phyloP scores from a whole-genome alignment of 2,888 invertebrate species.

The Drosophila setosimentum region DNA sequence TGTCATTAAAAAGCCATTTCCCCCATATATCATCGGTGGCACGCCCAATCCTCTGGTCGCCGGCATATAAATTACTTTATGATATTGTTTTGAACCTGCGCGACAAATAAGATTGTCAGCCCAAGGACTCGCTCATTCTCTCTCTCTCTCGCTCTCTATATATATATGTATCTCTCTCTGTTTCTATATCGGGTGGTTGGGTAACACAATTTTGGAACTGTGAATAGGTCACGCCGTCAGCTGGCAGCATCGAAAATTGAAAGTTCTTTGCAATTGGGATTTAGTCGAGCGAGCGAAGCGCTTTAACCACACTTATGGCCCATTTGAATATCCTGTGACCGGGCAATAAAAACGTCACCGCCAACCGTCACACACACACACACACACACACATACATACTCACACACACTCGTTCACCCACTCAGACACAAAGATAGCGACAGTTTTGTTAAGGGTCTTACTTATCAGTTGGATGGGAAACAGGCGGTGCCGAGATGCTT shows the following conservation, averaged over 20 bases:
- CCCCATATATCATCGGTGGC: conserved; percentile 77
- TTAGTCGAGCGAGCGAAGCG: conserved; percentile 75
- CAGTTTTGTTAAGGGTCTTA: conserved; percentile 45
- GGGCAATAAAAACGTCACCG: conserved; percentile 84
- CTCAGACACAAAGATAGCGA: conserved; percentile 8
- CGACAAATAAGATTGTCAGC: conserved; percentile 79
- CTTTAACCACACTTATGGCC: conserved; percentile 80
- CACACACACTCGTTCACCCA: background rate
- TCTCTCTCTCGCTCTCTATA: background rate
- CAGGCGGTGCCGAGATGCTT: conserved; percentile 63
- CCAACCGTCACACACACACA: conserved; percentile 72
- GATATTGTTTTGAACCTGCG: conserved; percentile 82
- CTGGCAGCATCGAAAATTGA: conserved; percentile 80
- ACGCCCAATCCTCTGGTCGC: conserved; percentile 54
- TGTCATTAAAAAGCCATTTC: conserved; percentile 85
- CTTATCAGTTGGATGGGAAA: conserved; percentile 51
- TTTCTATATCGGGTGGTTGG: conserved; percentile 3
- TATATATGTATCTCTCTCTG: background rate
- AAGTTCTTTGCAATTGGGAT: conserved; percentile 74
- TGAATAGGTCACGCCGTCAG: conserved; percentile 74
- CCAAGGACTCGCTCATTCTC: conserved; percentile 2
- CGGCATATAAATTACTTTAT: conserved; percentile 81
- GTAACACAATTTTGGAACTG: conserved; percentile 19
- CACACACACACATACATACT: conserved; percentile 19
- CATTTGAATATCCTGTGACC: conserved; percentile 82